Percentiles rank a stretch among this genome's conserved stretches.
phyloP scores from a whole-genome alignment of 2,888 invertebrate genomes.

The Tineola bisselliella region DNA sequence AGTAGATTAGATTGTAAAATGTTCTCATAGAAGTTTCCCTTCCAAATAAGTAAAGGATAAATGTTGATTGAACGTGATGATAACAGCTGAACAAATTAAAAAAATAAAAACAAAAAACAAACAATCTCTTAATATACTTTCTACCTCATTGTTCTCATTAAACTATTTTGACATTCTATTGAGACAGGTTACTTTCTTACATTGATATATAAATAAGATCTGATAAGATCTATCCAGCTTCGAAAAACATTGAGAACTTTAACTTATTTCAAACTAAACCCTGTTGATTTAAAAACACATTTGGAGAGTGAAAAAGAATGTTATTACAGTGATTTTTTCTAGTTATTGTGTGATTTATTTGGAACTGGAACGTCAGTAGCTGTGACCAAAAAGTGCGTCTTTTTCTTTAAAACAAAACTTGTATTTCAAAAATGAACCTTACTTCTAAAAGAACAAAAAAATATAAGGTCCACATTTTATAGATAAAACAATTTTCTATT shows the following conservation, averaged over 20 bases:
- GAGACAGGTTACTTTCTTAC: not conserved
- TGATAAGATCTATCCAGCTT: not conserved
- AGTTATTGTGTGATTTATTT: too few relatives aligned
- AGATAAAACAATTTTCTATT: not conserved
- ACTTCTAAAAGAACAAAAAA: not conserved
- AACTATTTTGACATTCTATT: constrained; percentile 1
- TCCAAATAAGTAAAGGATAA: not conserved
- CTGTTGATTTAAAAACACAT: too few relatives aligned
- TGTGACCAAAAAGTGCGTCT: too few relatives aligned
- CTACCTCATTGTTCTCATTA: not conserved
- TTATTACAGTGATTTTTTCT: too few relatives aligned
- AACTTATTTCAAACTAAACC: too few relatives aligned
- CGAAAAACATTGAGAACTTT: not conserved
- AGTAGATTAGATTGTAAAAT: not conserved
- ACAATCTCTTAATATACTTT: not conserved
- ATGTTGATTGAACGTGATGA: not conserved
- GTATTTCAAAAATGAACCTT: not conserved
- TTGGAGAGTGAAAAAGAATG: too few relatives aligned
- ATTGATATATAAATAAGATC: not conserved
- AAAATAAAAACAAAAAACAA: too few relatives aligned
- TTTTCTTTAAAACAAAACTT: too few relatives aligned
- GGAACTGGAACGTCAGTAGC: too few relatives aligned
- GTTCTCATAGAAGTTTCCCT: not conserved
- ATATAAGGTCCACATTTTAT: not conserved
- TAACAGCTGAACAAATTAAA: not conserved